phyloP scores from a whole-genome alignment of 2,888 invertebrate species.

The Erpobdella octoculata region DNA sequence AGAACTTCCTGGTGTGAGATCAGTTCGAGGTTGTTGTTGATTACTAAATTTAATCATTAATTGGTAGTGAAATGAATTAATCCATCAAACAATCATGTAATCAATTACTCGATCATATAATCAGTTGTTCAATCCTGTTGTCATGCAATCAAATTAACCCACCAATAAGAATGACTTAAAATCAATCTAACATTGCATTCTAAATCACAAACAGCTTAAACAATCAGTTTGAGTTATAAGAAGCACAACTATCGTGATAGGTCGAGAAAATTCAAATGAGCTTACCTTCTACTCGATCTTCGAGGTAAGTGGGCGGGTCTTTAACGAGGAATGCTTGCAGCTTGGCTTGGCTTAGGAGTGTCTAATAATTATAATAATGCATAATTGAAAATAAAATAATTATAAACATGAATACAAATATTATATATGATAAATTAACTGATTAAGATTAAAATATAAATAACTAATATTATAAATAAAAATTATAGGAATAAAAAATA shows the following conservation, averaged over 20 bases:
- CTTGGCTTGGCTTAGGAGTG: conserved; percentile 72
- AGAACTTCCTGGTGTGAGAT: conserved; percentile 4
- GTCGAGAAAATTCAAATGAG: neutral
- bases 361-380: conserved; percentile 48
- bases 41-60: neutral
- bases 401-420: neutral
- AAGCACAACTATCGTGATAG: too few relatives aligned
- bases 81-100: too few relatives aligned
- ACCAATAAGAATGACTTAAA: too few relatives aligned
- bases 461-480: neutral
- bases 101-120: too few relatives aligned
- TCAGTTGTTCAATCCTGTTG: too few relatives aligned
- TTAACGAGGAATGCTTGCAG: conserved; percentile 63
- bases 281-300: neutral
- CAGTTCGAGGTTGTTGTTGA: conserved; percentile 11
- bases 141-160: too few relatives aligned
- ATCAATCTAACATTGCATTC: too few relatives aligned
- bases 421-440: neutral
- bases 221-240: too few relatives aligned
- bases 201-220: too few relatives aligned
- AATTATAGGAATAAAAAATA: too few relatives aligned
- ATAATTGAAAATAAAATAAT: neutral
- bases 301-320: conserved; percentile 39
- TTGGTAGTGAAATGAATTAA: too few relatives aligned
- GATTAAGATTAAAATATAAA: neutral